A percentile compares a stretch with the other conserved stretches of the same genome.
phyloP scores from a whole-genome alignment of 2,113 vertebrate genomes.

The Rhodinocichla rosea region DNA sequence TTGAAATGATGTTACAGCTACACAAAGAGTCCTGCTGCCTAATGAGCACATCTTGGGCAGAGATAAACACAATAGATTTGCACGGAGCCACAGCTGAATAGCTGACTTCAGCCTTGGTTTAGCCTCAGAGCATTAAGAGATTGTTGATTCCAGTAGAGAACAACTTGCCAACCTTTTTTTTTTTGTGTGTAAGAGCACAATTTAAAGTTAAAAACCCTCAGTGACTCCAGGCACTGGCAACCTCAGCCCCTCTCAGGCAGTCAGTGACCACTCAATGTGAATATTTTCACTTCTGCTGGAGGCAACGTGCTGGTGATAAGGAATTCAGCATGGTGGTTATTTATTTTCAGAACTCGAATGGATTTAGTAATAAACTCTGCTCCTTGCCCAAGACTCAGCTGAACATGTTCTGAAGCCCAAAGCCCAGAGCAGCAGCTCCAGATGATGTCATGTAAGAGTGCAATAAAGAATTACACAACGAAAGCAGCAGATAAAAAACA shows the following conservation, averaged over 20 bases:
- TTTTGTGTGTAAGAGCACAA: not conserved
- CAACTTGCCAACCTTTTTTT: not conserved
- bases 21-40: not conserved
- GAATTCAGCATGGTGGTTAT: not conserved
- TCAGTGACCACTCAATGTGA: not conserved
- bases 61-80: not conserved
- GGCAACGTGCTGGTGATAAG: not conserved
- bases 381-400: conserved; percentile 35
- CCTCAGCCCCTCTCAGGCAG: not conserved
- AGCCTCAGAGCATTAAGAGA: not conserved
- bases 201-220: not conserved
- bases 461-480: conserved; percentile 27
- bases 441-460: conserved; percentile 21
- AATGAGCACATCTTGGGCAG: not conserved
- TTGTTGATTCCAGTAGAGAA: not conserved
- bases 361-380: conserved; percentile 7
- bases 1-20: not conserved
- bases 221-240: not conserved
- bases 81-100: not conserved
- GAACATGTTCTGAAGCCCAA: not conserved
- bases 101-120: conserved; percentile 18
- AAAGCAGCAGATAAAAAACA: not conserved
- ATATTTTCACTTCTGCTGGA: conserved; percentile 42
- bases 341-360: conserved; percentile 1
- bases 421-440: not conserved